These are phyloP conservation scores for Intoshia linei DNA, from an alignment of 1,140 invertebrate genomes.

Conservation along the genomic window DNA sequence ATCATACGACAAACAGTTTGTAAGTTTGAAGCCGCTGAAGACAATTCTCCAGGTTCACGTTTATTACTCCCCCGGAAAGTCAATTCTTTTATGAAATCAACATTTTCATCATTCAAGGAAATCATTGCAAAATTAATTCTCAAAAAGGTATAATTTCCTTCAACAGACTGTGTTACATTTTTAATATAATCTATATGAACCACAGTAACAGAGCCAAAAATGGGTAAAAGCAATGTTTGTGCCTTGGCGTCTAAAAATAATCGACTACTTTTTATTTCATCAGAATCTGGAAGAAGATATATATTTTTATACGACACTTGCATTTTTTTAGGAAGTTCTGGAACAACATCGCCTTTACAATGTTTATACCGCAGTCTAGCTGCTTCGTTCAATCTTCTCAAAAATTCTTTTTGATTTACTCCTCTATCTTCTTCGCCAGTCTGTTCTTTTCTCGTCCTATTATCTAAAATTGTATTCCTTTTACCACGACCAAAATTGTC, in stretches of 20 bases:
- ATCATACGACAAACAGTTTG: conserved; percentile 81
- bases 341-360: conserved; percentile 35
- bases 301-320: conserved; percentile 62
- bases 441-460: conserved; percentile 59
- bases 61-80: conserved; percentile 90
- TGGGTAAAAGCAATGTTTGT: conserved; percentile 74
- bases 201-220: conserved; percentile 70
- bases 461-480: conserved; percentile 64
- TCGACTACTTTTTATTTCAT: conserved; percentile 43
- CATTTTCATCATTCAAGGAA: too few relatives aligned
- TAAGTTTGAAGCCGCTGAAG: conserved; percentile 65
- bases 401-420: conserved; percentile 73
- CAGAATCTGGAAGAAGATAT: conserved; percentile 59
- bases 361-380: conserved; percentile 60
- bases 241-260: conserved; percentile 52
- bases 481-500: conserved; percentile 43
- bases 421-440: conserved; percentile 83
- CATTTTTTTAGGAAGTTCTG: too few relatives aligned
- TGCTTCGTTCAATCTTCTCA: conserved; percentile 51
- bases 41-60: conserved; percentile 79
- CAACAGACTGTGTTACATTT: conserved; percentile 82
- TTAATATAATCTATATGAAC: conserved; percentile 97
- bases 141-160: conserved; percentile 92
- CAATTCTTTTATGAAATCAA: conserved; percentile 22
- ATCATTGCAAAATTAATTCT: conserved; percentile 93